Conservation (phyloP, 2,113 vertebrate species). For the Malurus alboscapulatus region DNA sequence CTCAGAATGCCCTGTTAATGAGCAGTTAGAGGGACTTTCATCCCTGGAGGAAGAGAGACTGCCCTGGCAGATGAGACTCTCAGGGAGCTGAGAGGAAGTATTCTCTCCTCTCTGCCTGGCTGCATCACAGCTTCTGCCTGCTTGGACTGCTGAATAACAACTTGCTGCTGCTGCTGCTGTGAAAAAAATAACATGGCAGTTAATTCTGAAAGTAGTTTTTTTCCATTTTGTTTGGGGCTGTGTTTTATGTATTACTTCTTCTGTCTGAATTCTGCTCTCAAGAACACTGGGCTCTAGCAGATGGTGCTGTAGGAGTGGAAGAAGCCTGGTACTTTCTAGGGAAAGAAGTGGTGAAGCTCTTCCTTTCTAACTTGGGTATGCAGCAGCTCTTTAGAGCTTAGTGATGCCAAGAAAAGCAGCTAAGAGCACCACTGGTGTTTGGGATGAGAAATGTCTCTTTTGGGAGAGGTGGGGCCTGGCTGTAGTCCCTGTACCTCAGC, state of each 20-base stretch:
- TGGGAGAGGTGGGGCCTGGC: background rate
- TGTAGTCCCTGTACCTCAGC: accelerated
- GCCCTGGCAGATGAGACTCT: background rate
- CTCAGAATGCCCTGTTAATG: background rate
- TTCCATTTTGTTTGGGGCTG: background rate
- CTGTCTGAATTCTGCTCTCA: background rate
- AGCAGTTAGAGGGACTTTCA: background rate
- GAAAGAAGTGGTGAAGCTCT: background rate
- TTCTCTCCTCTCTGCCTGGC: background rate
- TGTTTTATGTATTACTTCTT: background rate
- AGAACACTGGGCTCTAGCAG: background rate
- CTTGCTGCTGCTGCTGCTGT: background rate
- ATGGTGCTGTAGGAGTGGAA: conserved; percentile 15
- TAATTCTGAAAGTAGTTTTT: background rate
- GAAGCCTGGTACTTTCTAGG: background rate
- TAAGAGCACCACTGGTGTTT: accelerated
- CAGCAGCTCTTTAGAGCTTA: background rate
- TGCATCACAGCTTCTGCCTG: background rate
- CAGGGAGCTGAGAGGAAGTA: accelerated
- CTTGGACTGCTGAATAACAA: background rate
- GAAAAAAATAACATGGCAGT: background rate
- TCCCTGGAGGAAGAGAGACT: background rate
- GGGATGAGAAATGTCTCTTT: background rate
- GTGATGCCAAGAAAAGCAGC: background rate
- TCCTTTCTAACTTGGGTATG: accelerated